A percentile compares a stretch with the other conserved stretches of the same genome.
Evolutionary conservation across 2,888 invertebrate species (phyloP).

Genomic region (Rhorus exstirpatorius): DNA sequence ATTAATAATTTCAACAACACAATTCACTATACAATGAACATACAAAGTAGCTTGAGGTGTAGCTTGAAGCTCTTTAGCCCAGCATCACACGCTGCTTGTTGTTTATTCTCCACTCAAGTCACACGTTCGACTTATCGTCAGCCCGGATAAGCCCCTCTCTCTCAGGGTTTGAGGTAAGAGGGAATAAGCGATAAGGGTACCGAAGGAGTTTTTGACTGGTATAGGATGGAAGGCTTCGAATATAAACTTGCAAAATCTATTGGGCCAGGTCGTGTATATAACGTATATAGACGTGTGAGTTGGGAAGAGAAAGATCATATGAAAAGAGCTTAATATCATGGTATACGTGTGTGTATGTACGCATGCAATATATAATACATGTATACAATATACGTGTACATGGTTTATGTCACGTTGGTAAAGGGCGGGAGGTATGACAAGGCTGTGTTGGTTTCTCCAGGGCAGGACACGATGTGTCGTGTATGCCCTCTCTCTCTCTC

Average conservation of each 20-base stretch:
- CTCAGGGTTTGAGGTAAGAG: conserved; percentile 24
- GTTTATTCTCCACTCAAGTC: conserved; percentile 66
- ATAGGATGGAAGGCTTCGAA: conserved; percentile 38
- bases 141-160: conserved; percentile 64
- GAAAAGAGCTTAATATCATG: conserved; percentile 76
- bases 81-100: conserved; percentile 47
- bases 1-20: conserved; percentile 14
- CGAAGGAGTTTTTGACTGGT: conserved; percentile 11
- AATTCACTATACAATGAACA: conserved; percentile 6
- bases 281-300: conserved; percentile 34
- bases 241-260: conserved; percentile 66
- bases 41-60: background rate
- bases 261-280: conserved; percentile 42
- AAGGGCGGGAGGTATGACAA: conserved; percentile 14
- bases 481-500: conserved; percentile 11
- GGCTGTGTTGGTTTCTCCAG: conserved; percentile 47
- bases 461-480: conserved; percentile 40
- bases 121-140: conserved; percentile 70
- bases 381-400: conserved; percentile 9
- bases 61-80: conserved; percentile 50
- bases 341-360: conserved; percentile 44
- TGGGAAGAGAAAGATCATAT: conserved; percentile 71
- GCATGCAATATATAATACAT: conserved; percentile 12
- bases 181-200: conserved; percentile 6
- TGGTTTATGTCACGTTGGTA: conserved; percentile 12